A percentile compares a stretch with the other conserved stretches of the same genome.
These are phyloP conservation scores for Anthophora plumipes DNA, from an alignment of 2,888 invertebrate genomes.

Conservation along the genomic window DNA sequence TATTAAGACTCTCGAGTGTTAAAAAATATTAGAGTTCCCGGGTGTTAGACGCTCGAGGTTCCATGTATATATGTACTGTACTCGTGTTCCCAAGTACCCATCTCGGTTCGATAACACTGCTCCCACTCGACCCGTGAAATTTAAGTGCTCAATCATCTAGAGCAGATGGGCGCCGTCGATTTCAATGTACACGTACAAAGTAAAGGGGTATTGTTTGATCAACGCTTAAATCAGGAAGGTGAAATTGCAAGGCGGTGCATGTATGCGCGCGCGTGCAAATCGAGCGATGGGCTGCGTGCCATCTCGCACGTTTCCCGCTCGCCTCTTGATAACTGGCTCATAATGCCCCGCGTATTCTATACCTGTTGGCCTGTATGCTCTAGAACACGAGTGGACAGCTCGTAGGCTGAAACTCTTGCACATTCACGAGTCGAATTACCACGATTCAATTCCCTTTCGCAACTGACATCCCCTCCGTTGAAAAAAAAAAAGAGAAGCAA, in stretches of 20 bases:
- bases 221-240: conserved; percentile 46
- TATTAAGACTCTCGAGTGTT: not conserved
- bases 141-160: not conserved
- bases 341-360: conserved; percentile 32
- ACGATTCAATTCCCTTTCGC: conserved; percentile 34
- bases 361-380: conserved; percentile 14
- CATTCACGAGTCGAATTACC: conserved; percentile 37
- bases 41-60: too few relatives aligned
- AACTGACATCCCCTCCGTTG: not conserved
- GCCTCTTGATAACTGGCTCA: conserved; percentile 55
- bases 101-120: not conserved
- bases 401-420: conserved; percentile 15
- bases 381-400: conserved; percentile 7
- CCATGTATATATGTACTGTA: too few relatives aligned
- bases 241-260: conserved; percentile 44
- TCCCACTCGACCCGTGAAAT: not conserved
- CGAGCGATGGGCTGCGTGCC: conserved; percentile 72
- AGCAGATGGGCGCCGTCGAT: not conserved
- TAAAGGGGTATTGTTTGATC: conserved; percentile 32
- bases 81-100: not conserved
- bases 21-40: too few relatives aligned
- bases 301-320: conserved; percentile 76
- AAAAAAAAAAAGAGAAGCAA: too few relatives aligned
- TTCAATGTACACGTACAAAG: conserved; percentile 4
- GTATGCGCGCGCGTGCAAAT: conserved; percentile 38